Base-by-base conservation (phyloP, 2,888 invertebrate genomes). In the Caenorhabditis sp. region DNA sequence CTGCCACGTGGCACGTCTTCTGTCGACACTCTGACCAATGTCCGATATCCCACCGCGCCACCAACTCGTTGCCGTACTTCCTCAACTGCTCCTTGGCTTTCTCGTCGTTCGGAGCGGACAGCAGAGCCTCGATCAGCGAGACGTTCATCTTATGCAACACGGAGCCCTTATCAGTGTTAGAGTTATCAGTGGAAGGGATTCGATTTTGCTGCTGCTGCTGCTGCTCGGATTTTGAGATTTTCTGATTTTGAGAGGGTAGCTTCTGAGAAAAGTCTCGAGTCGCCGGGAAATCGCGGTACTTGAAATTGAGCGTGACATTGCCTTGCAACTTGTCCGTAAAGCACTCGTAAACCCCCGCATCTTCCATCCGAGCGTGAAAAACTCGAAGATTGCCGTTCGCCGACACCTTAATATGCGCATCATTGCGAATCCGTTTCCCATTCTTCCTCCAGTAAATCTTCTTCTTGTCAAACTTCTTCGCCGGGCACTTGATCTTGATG, bases 401-500 rank as follows among this genome's bases (percentile, higher is more conserved):
- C 13, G 96, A 96, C 67, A 96, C 95, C 92, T 96, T 96, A 89
- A 95, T 80, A 35, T 86, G 86, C 8, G 86, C 86, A 74, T 87
- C 95, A 90, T 96, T 95, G 28, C 94, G 94, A 80, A 96, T 93
- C 72, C 87, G 85, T 64, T 95, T 95, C 85, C 95, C 95, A 91
- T 97, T 96, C 91, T 97, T 97, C 69, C 95, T 95, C 97, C 97
- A 97, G 92, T 80, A 85, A 78, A 89, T 89, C 80, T 95, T 95
- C 0, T 96, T 95, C 82, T 96, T 93, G 88, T 94, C 93, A 85
- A 93, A 94, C 85, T 95, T 95, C 91, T 96, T 96, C 24, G 96
- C 96, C 0, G 97, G 97, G 91, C 97, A 97, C 92, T 96, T 96
- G 87, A 97, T 96, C 93, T 97, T 97, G 78, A 97, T 95, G 90